A percentile compares a stretch with the other conserved stretches of the same genome.
Conservation (phyloP, 1,140 invertebrate species). For the Ceratosolen fusciceps region DNA sequence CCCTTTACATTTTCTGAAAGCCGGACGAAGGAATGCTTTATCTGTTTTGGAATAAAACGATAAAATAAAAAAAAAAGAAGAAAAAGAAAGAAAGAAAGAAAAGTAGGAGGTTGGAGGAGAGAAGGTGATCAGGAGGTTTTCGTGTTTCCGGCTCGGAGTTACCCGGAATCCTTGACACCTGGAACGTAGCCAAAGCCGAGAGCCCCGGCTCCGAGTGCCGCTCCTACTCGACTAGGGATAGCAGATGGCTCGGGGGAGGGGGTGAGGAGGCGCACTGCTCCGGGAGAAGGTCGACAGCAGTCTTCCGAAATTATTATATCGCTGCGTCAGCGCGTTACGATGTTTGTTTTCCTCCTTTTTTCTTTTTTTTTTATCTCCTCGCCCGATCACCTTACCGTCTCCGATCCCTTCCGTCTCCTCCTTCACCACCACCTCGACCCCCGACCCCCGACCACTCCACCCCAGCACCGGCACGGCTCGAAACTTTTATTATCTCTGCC, state of each 20-base stretch:
- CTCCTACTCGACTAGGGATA: background rate
- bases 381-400: too few species aligned
- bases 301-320: slow-evolving; percentile 67
- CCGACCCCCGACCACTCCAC: background rate
- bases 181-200: slow-evolving; percentile 64
- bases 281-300: slow-evolving; percentile 61
- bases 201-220: slow-evolving; percentile 44
- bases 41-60: background rate
- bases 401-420: too few species aligned
- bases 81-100: too few species aligned
- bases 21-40: background rate
- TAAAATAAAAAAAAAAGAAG: too few species aligned
- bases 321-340: slow-evolving; percentile 63
- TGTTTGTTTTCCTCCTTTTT: slow-evolving; percentile 64
- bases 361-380: background rate
- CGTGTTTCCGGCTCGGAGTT: slow-evolving; percentile 33
- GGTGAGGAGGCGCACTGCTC: slow-evolving; percentile 5
- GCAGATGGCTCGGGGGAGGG: background rate
- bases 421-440: background rate
- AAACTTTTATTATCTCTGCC: slow-evolving; percentile 39
- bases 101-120: slow-evolving; percentile 15
- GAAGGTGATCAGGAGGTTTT: slow-evolving; percentile 36
- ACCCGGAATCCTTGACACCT: slow-evolving; percentile 67
- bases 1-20: background rate
- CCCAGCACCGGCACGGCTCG: too few species aligned